Percentiles rank a stretch among this genome's conserved stretches.
Evolutionary conservation across 2,797 vertebrate species (phyloP).

Genomic region (Thaleichthys pacificus): DNA sequence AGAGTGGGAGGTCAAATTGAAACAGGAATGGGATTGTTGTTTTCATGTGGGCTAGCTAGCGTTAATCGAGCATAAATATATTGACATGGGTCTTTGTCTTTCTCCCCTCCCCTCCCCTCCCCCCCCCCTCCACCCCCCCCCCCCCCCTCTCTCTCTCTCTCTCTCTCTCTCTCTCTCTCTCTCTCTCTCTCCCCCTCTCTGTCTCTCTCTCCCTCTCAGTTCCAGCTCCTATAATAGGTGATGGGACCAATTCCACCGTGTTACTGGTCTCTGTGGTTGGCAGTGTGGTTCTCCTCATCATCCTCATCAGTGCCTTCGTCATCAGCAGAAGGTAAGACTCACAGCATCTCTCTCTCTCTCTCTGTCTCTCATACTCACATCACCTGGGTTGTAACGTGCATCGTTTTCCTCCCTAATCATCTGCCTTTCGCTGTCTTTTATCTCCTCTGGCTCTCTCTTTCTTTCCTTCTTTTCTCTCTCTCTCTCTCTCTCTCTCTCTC

Average conservation of each 20-base stretch:
- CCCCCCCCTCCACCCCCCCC: background rate
- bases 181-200: conserved; percentile 10
- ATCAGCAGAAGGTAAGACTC: conserved; percentile 93
- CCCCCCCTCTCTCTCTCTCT: background rate
- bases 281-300: conserved; percentile 93
- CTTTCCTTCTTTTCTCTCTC: conserved; percentile 14
- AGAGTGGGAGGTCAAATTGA: conserved; percentile 18
- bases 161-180: background rate
- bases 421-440: conserved; percentile 38
- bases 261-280: conserved; percentile 92
- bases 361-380: background rate
- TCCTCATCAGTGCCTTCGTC: conserved; percentile 93
- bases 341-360: too few species aligned
- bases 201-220: conserved; percentile 67
- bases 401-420: conserved; percentile 68
- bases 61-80: conserved; percentile 23
- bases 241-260: conserved; percentile 93
- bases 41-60: background rate
- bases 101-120: background rate
- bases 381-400: conserved; percentile 55
- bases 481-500: conserved; percentile 17
- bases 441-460: background rate
- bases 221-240: conserved; percentile 92
- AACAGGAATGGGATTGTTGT: conserved; percentile 38
- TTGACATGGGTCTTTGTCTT: conserved; percentile 51